phyloP scores from a whole-genome alignment of 2,888 invertebrate species.

The Druceiella hillmani region DNA sequence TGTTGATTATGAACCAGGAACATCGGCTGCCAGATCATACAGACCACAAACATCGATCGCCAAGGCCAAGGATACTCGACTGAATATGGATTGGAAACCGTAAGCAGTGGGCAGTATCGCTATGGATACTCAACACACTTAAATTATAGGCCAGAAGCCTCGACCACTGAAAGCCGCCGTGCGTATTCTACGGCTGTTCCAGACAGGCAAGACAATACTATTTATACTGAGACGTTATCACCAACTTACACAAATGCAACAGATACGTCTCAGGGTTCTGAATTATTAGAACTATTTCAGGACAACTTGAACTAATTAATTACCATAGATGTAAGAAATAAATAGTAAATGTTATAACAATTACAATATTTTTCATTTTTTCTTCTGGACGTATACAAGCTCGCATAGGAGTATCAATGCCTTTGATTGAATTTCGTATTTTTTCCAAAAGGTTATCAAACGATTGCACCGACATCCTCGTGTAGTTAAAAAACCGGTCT shows the following conservation, averaged over 20 bases:
- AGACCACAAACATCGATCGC: constrained; percentile 26
- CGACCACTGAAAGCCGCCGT: constrained; percentile 24
- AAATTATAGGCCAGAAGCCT: constrained; percentile 25
- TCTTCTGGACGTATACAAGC: too few species aligned
- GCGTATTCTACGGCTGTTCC: constrained; percentile 24
- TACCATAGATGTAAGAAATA: too few species aligned
- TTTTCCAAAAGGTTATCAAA: too few species aligned
- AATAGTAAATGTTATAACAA: too few species aligned
- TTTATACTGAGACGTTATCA: constrained; percentile 26
- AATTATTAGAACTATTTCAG: constrained; percentile 26
- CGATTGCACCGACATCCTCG: too few species aligned
- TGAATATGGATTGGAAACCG: constrained; percentile 23
- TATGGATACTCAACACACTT: constrained; percentile 23
- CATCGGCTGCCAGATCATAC: constrained; percentile 26
- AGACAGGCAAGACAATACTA: constrained; percentile 24
- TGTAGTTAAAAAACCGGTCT: too few species aligned
- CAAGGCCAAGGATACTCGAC: constrained; percentile 25
- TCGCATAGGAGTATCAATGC: too few species aligned
- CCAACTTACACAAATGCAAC: constrained; percentile 27
- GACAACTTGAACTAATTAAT: constrained; percentile 17
- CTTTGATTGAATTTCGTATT: too few species aligned
- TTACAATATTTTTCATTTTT: too few species aligned
- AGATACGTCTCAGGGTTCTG: constrained; percentile 26
- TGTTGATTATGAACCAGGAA: constrained; percentile 26
- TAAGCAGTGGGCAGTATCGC: constrained; percentile 25